Base-by-base conservation (phyloP, 2,888 invertebrate genomes). In the Cheiracanthium punctorium region DNA sequence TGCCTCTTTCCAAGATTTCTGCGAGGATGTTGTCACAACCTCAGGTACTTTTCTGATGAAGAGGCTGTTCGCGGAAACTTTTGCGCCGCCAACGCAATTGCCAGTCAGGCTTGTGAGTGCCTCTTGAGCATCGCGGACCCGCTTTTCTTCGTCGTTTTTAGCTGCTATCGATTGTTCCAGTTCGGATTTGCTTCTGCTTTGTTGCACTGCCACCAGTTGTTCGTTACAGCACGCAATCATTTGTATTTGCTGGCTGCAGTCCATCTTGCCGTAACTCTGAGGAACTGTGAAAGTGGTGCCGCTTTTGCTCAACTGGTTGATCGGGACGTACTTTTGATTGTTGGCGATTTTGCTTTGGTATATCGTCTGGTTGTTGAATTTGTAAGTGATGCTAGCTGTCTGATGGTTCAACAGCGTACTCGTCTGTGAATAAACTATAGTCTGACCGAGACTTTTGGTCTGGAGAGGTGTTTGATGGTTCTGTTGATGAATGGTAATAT, bases 81-180 rank as follows among this genome's bases (percentile, higher is more conserved):
- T 87, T n/a, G 32, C 32, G 48, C 52, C 14, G 32, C 73, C 82
- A 7, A 95, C 94, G 95, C 96, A 96, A 91, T 95, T 96, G 20
- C 96, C 96, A 0, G 96, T 96, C n/a, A 97, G 92, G 89, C 95
- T 95, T 91, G 96, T 96, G 37, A 97, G 92, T 0, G 96, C 96
- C 0, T 96, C 96, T 91, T 97, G 96, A 1, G 97, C 96, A 91
- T 97, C 97, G 74, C 96, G 93, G 88, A 97, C 96, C 79, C 96
- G 93, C 0, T 95, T 95, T 76, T 89, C 88, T 69, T 91, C 91
- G 91, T 97, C 97, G 90, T 58, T 58, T 58, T n/a, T 58, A 58
- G 8, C 5, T 37, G n/a, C n/a, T 58, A 58, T 24, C 17, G 58
- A 24, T 2, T 24, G 24, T 20, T 58, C 58, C 5, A 17, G 20